Conservation (phyloP, 2,888 invertebrate genomes). For the Chelonus formosanus region DNA sequence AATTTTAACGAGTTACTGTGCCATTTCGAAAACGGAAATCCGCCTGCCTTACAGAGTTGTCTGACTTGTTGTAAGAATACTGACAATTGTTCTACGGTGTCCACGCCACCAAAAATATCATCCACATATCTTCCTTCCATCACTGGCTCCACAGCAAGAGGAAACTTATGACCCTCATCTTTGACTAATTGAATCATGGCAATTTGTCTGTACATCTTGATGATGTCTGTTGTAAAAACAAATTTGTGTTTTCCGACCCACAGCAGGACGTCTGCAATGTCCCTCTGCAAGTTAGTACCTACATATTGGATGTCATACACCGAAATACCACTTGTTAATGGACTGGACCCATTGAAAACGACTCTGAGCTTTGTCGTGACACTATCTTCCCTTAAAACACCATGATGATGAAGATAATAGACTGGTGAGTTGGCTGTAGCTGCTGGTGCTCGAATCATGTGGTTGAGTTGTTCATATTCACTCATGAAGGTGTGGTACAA, state of each 20-base stretch:
- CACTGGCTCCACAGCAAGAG: constrained; percentile 21
- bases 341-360: constrained; percentile 53
- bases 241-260: constrained; percentile 4
- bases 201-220: constrained; percentile 18
- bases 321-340: constrained; percentile 46
- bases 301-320: constrained; percentile 42
- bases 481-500: constrained; percentile 28
- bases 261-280: constrained; percentile 14
- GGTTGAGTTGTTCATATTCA: constrained; percentile 26
- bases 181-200: constrained; percentile 12
- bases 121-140: constrained; percentile 28
- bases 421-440: background rate
- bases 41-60: constrained; percentile 25
- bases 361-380: constrained; percentile 53
- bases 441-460: constrained; percentile 24
- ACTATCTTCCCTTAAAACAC: constrained; percentile 50
- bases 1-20: background rate
- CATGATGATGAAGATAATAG: constrained; percentile 38
- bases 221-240: constrained; percentile 5
- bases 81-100: constrained; percentile 19
- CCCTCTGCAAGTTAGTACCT: constrained; percentile 52
- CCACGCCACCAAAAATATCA: constrained; percentile 34
- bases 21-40: constrained; percentile 36
- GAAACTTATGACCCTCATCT: constrained; percentile 30
- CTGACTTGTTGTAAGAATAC: constrained; percentile 18